These are phyloP conservation scores for Latrodectus hesperus DNA, from an alignment of 2,888 invertebrate species.

Conservation along the genomic window DNA sequence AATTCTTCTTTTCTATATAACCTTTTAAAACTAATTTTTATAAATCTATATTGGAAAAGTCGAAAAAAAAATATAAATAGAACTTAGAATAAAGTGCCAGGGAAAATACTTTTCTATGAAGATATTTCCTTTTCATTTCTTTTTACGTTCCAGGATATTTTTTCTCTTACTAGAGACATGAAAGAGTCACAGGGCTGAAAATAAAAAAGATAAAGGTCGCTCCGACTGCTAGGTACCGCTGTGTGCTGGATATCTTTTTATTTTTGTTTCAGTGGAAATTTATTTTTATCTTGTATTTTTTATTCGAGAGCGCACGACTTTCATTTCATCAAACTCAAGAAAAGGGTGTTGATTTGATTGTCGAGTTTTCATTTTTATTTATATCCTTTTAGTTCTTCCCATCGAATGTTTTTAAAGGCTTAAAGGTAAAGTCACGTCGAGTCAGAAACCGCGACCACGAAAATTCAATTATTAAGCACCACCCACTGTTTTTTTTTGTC, in stretches of 20 bases:
- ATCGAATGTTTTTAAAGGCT: slow-evolving; percentile 53
- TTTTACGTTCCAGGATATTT: slow-evolving; percentile 1
- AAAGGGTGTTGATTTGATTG: slow-evolving; percentile 68
- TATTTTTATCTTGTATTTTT: slow-evolving; percentile 56
- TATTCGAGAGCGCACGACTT: slow-evolving; percentile 43
- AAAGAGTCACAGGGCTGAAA: slow-evolving; percentile 25
- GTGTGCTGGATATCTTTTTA: slow-evolving; percentile 14
- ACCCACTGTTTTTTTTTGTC: slow-evolving; percentile 18
- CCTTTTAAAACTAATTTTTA: too few species aligned
- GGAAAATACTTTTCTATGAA: slow-evolving; percentile 38
- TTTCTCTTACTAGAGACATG: neutral
- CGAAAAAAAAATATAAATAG: neutral
- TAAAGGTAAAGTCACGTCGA: slow-evolving; percentile 56
- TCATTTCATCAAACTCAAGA: slow-evolving; percentile 67
- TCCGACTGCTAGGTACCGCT: slow-evolving; percentile 36
- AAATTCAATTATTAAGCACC: slow-evolving; percentile 68
- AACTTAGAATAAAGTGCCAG: slow-evolving; percentile 28
- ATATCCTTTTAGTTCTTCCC: slow-evolving; percentile 1
- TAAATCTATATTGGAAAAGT: too few species aligned
- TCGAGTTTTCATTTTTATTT: slow-evolving; percentile 36
- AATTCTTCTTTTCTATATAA: too few species aligned
- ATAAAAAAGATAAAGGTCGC: slow-evolving; percentile 47
- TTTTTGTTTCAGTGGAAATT: slow-evolving; percentile 23
- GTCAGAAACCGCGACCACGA: slow-evolving; percentile 58
- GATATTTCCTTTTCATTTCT: slow-evolving; percentile 24